These are phyloP conservation scores for Tinamus major DNA, from an alignment of 2,797 vertebrate genomes.

Conservation along the genomic window DNA sequence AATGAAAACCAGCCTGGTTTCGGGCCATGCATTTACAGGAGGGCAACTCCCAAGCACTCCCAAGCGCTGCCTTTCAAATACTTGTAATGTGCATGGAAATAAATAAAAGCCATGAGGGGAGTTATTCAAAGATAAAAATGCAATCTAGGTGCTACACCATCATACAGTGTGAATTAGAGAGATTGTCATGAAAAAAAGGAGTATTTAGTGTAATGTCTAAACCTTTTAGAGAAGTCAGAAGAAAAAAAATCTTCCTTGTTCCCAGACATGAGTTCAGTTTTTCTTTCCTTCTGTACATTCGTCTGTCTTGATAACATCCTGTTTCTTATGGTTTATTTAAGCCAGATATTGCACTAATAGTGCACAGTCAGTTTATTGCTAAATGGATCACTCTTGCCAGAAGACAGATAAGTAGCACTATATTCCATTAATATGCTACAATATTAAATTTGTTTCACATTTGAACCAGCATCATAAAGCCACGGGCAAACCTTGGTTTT, in stretches of 20 bases:
- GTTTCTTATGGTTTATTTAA: background rate
- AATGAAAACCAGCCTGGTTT: background rate
- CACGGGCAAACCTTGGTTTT: background rate
- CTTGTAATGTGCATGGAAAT: background rate
- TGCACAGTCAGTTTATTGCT: background rate
- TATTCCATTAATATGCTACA: background rate
- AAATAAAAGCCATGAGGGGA: background rate
- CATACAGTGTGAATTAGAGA: background rate
- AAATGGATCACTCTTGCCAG: background rate
- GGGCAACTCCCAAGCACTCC: background rate
- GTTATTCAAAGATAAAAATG: background rate
- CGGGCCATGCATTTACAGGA: background rate
- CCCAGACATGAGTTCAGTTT: fast-evolving
- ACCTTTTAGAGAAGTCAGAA: background rate
- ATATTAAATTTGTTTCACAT: background rate
- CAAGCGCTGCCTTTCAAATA: background rate
- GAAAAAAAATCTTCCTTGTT: background rate
- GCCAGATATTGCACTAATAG: background rate
- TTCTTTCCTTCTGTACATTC: background rate
- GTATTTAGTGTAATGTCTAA: background rate
- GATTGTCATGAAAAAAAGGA: background rate
- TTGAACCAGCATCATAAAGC: background rate
- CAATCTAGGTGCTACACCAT: background rate
- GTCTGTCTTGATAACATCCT: background rate
- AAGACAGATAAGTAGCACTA: background rate